Evolutionary conservation across 1,140 invertebrate species (phyloP).

Genomic region (Cydia amplana): DNA sequence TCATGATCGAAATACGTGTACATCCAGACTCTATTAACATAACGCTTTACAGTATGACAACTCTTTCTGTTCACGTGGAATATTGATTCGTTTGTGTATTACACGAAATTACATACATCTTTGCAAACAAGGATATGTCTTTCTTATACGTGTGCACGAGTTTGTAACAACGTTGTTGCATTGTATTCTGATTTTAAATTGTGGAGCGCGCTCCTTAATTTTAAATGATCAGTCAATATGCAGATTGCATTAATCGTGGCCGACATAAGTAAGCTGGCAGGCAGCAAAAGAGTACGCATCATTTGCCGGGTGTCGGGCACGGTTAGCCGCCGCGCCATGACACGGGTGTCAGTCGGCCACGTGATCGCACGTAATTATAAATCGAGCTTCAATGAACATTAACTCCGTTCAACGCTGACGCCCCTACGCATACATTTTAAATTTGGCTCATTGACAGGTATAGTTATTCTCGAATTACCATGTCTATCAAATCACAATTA

Average conservation of each 20-base stretch:
- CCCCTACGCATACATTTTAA: slow-evolving; percentile 49
- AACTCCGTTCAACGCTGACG: slow-evolving; percentile 38
- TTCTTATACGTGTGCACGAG: slow-evolving; percentile 37
- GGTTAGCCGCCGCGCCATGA: slow-evolving; percentile 59
- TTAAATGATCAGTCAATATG: slow-evolving; percentile 49
- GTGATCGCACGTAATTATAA: slow-evolving; percentile 52
- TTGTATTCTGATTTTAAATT: slow-evolving; percentile 44
- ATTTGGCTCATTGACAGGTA: slow-evolving; percentile 42
- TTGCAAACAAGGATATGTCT: slow-evolving; percentile 48
- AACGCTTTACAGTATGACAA: slow-evolving; percentile 73
- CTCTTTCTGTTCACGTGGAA: slow-evolving; percentile 70
- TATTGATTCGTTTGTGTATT: slow-evolving; percentile 68
- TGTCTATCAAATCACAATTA: slow-evolving; percentile 28
- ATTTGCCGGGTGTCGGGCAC: slow-evolving; percentile 60
- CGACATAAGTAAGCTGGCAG: slow-evolving; percentile 67
- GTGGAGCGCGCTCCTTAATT: not conserved
- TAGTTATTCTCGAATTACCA: slow-evolving; percentile 29
- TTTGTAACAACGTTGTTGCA: slow-evolving; percentile 50
- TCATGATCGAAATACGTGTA: slow-evolving; percentile 68
- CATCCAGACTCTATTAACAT: slow-evolving; percentile 66
- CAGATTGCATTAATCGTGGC: slow-evolving; percentile 57
- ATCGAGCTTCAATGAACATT: slow-evolving; percentile 53
- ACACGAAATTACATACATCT: slow-evolving; percentile 71
- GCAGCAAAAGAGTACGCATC: slow-evolving; percentile 58
- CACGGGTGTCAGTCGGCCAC: slow-evolving; percentile 50